Percentiles rank a stretch among this genome's conserved stretches.
Evolutionary conservation across 2,113 vertebrate species (phyloP).

Genomic region (Tautogolabrus adspersus): DNA sequence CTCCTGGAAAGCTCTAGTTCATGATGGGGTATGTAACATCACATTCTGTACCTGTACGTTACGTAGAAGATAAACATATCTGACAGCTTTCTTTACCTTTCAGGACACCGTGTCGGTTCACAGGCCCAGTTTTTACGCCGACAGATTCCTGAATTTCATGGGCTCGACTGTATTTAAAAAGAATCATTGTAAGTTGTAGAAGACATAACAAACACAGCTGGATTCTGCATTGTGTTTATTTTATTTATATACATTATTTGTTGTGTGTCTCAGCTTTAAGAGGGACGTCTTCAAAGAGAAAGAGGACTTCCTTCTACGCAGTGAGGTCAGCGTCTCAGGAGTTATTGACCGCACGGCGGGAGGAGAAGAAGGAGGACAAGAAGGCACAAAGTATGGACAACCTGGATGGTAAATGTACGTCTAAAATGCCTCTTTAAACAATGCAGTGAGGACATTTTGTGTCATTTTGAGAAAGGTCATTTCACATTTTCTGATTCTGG

Average conservation of each 20-base stretch:
- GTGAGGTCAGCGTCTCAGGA: conserved; percentile 91
- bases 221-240: background rate
- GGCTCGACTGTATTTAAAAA: conserved; percentile 93
- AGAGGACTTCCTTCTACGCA: conserved; percentile 86
- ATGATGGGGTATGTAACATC: conserved; percentile 88
- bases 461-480: background rate
- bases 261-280: conserved; percentile 83
- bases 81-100: conserved; percentile 5
- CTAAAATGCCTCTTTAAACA: background rate
- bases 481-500: background rate
- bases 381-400: conserved; percentile 90
- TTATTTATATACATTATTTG: background rate
- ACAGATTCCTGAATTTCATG: conserved; percentile 97
- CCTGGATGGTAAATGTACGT: conserved; percentile 90
- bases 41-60: no score
- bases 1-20: conserved; percentile 98
- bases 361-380: conserved; percentile 87
- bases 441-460: background rate
- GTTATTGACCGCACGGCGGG: conserved; percentile 81
- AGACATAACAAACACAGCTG: background rate
- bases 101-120: conserved; percentile 97
- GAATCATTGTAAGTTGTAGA: conserved; percentile 85
- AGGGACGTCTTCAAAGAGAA: conserved; percentile 90
- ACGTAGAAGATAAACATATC: background rate
- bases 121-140: conserved; percentile 94